Base-by-base conservation (phyloP, 2,113 vertebrate genomes). In the Centropus unirufus region DNA sequence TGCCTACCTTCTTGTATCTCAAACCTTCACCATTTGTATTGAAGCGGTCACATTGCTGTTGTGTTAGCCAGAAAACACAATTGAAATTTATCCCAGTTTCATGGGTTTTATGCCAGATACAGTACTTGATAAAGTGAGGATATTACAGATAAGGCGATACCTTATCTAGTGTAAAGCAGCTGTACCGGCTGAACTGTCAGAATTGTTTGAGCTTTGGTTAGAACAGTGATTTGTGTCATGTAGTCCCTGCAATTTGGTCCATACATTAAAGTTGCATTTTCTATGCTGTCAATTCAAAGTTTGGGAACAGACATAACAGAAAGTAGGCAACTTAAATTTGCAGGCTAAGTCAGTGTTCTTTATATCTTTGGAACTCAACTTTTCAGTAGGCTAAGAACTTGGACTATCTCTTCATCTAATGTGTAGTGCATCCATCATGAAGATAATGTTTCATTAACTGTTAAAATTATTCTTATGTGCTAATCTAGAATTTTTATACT, bases 151-250 rank as follows among this genome's bases (percentile, higher is more conserved):
- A 32, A 44, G 13, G 58, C 14, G 62, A 66, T 82, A 52, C 12
- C 30, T 94, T 93, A 77, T 88, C 75, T 94, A 5, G 46, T 36
- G 51, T 63, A 70, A 90, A 86, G 75, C 58, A 94, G 34, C 62
- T 62, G 79, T 46, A 58, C 30, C 62, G 26, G 42, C n/a, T 83
- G 79, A 93, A 77, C 82, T 80, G 70, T 77, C 46, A 68, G 70
- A 86, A 83, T 58, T 80, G 17, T 79, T 72, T 82, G 62, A 83
- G 63, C 8, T 77, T 58, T 42, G 79, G 39, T 90, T 66, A 47
- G 24, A 77, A 70, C 51, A 59, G 27, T 55, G 55, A 83, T 88
- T 76, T 85, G 26, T 85, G 62, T 80, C 75, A 32, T n/a, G 36
- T 24, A 80, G 62, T 68, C 30, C 29, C 32, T 83, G n/a, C 3